Conservation (phyloP, 2,797 vertebrate genomes). For the Molothrus ater region DNA sequence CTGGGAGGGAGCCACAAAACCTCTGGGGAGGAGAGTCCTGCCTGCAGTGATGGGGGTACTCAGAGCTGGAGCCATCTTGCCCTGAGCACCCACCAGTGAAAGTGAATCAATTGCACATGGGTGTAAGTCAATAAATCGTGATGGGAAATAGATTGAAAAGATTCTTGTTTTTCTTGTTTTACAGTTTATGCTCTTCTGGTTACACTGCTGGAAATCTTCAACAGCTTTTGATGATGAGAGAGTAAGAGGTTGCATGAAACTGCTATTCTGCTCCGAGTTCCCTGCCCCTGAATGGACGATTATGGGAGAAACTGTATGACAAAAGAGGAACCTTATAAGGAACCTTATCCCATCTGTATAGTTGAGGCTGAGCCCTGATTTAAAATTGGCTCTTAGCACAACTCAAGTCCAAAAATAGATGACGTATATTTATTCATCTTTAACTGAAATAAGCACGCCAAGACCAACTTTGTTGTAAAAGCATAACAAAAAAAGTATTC, state of each 20-base stretch:
- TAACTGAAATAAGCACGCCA: slow-evolving; percentile 10
- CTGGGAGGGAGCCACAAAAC: background rate
- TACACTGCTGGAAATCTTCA: background rate
- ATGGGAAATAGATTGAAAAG: background rate
- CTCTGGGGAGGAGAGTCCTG: background rate
- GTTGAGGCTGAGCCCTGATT: background rate
- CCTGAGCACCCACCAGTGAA: background rate
- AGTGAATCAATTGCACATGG: background rate
- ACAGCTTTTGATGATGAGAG: background rate
- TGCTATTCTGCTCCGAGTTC: background rate
- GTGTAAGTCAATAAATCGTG: background rate
- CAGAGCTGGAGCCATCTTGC: background rate
- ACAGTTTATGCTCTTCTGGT: background rate
- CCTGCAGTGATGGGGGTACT: background rate
- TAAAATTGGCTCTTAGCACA: slow-evolving; percentile 13
- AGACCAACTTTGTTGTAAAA: slow-evolving; percentile 11
- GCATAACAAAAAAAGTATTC: background rate
- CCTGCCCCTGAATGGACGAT: background rate
- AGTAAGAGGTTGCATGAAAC: background rate
- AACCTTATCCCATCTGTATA: background rate
- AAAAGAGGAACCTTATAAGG: background rate
- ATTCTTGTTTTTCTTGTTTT: background rate
- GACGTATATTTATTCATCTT: slow-evolving; percentile 43
- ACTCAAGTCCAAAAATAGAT: slow-evolving; percentile 22
- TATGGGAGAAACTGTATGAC: background rate